Base-by-base conservation (phyloP, 2,888 invertebrate species). In the Parnassius orleans region DNA sequence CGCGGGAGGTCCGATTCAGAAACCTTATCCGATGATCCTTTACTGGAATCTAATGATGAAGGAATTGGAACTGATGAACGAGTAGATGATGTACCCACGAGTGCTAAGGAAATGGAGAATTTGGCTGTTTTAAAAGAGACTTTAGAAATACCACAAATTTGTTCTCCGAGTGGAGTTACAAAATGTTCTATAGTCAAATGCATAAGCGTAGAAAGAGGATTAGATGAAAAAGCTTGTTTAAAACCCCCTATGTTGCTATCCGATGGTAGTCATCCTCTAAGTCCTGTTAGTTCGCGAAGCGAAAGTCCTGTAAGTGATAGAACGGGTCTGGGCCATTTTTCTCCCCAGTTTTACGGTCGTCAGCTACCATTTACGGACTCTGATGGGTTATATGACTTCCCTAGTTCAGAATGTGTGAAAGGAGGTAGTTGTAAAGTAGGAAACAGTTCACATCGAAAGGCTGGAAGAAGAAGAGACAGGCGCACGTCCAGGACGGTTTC, bases 251-350 rank as follows among this genome's bases (percentile, higher is more conserved):
- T 81, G 41, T 83, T 95, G 68, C 93, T 95, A 60, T 93, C 95
- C 0, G 92, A 91, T 66, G 89, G 89, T 66, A 93, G 93, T 72
- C 92, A 93, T 74, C 90, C 92, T 12, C 78, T 94, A 55, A 95
- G 95, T 75, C 95, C 95, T 7, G 95, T 95, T 61, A 95, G 95
- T 81, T 96, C 95, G 14, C 92, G 95, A 69, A 95, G 95, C 75
- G 96, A 96, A 78, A 95, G 95, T 83, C 95, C 96, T 10, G 84
- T 96, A 55, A 95, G 95, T 81, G 95, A 96, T 79, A 93, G 94
- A 73, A 94, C 94, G 55, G 93, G 94, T 52, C 81, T 95, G 68
- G 94, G 93, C 41, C 86, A 94, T 61, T 95, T 95, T 82, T 95
- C 95, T 3, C 94, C 95, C 0, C 94, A 94, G 74, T 95, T 95